These are phyloP conservation scores for Laticauda colubrina DNA, from an alignment of 2,113 vertebrate genomes.

Conservation along the genomic window DNA sequence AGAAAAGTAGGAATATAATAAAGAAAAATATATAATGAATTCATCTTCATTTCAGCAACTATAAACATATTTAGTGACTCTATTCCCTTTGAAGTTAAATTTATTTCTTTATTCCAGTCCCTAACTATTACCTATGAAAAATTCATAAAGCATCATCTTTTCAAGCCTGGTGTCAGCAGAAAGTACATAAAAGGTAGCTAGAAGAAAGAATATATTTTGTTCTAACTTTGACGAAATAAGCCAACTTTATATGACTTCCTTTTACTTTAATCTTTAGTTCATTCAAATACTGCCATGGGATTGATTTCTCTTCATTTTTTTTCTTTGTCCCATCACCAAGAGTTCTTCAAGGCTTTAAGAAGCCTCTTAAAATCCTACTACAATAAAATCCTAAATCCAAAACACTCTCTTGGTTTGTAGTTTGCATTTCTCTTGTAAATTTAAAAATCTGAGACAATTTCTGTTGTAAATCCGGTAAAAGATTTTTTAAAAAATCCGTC, in stretches of 20 bases:
- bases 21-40: not conserved
- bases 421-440: not conserved
- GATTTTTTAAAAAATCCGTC: not conserved
- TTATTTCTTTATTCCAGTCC: not conserved
- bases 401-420: not conserved
- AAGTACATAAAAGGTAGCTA: not conserved
- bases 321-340: not conserved
- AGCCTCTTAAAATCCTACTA: not conserved
- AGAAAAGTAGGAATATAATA: not conserved
- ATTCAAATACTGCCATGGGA: not conserved
- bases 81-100: not conserved
- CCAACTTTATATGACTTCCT: not conserved
- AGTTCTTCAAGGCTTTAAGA: not conserved
- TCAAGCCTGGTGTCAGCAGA: not conserved
- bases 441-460: not conserved
- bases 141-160: not conserved
- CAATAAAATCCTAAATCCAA: not conserved
- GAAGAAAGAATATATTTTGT: not conserved
- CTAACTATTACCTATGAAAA: not conserved
- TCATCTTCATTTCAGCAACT: not conserved
- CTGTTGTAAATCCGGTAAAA: not conserved
- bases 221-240: not conserved
- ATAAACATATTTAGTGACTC: not conserved
- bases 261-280: not conserved
- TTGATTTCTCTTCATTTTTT: not conserved